Evolutionary conservation across 2,797 vertebrate species (phyloP).

Genomic region (Pempheris klunzingeri): DNA sequence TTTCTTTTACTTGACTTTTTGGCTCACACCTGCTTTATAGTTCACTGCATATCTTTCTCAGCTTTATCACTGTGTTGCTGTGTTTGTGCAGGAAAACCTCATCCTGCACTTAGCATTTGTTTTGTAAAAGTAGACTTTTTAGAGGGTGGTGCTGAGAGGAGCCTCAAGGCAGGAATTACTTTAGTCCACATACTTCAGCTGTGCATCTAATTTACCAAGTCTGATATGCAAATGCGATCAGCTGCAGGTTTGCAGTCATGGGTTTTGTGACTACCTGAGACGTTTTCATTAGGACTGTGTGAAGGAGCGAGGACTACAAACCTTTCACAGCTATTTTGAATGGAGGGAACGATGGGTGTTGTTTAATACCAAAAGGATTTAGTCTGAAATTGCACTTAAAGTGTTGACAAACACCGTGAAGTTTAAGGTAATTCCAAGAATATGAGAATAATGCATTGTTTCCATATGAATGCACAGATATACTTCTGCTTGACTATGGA

Average conservation of each 20-base stretch:
- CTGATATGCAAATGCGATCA: constrained; percentile 55
- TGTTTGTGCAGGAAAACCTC: background rate
- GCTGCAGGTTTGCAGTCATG: constrained; percentile 39
- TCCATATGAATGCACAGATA: background rate
- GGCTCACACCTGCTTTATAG: background rate
- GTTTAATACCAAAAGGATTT: constrained; percentile 10
- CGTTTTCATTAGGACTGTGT: constrained; percentile 33
- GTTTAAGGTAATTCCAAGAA: background rate
- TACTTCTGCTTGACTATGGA: background rate
- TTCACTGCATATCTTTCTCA: background rate
- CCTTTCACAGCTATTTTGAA: constrained; percentile 32
- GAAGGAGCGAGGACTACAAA: constrained; percentile 18
- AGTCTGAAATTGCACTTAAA: constrained; percentile 21
- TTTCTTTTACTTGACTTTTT: background rate
- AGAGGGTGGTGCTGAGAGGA: constrained; percentile 26
- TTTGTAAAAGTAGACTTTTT: constrained; percentile 38
- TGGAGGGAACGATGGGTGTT: too few relatives aligned
- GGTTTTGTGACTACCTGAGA: constrained; percentile 33
- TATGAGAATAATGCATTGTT: background rate
- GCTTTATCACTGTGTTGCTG: background rate
- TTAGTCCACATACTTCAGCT: constrained; percentile 50
- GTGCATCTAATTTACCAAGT: constrained; percentile 50
- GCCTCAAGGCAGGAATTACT: constrained; percentile 58
- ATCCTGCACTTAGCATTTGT: constrained; percentile 29
- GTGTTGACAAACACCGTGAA: background rate